phyloP scores from a whole-genome alignment of 2,797 vertebrate genomes.

The Siniperca scherzeri region DNA sequence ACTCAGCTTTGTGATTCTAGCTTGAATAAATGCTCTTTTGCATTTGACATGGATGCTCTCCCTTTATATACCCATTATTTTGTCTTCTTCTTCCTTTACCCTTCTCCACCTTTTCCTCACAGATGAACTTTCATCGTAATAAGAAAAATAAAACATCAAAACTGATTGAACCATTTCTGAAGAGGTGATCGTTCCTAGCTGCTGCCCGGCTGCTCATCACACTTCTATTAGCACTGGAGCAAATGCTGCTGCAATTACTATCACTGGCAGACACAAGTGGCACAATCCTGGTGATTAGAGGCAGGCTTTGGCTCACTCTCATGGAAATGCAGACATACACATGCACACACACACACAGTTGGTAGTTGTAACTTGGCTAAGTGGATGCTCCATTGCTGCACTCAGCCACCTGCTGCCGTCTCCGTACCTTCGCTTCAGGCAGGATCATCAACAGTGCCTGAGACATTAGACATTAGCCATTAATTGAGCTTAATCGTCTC shows the following conservation, averaged over 20 bases:
- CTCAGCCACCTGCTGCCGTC: slow-evolving; percentile 78
- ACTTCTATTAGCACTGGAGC: slow-evolving; percentile 68
- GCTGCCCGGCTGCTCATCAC: slow-evolving; percentile 63
- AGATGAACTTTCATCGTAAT: neutral
- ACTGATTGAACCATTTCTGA: slow-evolving; percentile 59
- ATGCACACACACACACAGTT: slow-evolving; percentile 33
- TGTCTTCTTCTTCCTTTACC: neutral
- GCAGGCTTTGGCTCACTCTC: slow-evolving; percentile 55
- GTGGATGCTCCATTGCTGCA: slow-evolving; percentile 60
- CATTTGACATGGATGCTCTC: neutral
- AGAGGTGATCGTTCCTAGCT: slow-evolving; percentile 47
- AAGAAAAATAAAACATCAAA: slow-evolving; percentile 40
- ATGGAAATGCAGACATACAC: slow-evolving; percentile 29
- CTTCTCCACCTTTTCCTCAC: slow-evolving; percentile 1
- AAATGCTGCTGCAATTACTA: slow-evolving; percentile 75
- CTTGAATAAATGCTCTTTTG: slow-evolving; percentile 2
- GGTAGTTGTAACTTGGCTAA: slow-evolving; percentile 71
- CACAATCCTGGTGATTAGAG: slow-evolving; percentile 73
- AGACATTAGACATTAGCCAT: slow-evolving; percentile 79
- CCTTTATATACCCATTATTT: neutral
- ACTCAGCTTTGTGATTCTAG: neutral
- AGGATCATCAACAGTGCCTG: slow-evolving; percentile 54
- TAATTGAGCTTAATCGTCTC: slow-evolving; percentile 76
- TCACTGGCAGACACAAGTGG: slow-evolving; percentile 71
- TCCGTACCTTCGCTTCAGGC: slow-evolving; percentile 59